Base-by-base conservation (phyloP, 37 sponge, comb jelly and placozoan genomes). In the Spongia lamella region DNA sequence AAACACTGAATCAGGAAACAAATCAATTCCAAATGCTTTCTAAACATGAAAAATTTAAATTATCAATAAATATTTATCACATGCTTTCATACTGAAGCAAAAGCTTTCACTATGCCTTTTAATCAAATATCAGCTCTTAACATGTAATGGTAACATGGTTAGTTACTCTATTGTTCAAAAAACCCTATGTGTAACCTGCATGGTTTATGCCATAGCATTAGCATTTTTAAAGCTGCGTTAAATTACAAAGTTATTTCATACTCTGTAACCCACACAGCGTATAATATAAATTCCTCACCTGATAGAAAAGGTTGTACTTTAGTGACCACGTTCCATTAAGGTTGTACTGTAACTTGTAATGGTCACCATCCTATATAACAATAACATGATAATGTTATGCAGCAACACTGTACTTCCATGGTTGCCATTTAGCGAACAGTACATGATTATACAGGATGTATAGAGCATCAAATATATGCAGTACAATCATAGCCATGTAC, bases 221-320 rank as follows among this genome's bases (percentile, higher is more conserved):
- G n/a, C n/a, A n/a, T n/a, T n/a, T n/a, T n/a, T n/a, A n/a, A n/a
- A n/a, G n/a, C n/a, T n/a, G n/a, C n/a, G n/a, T n/a, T n/a, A n/a
- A n/a, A n/a, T n/a, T n/a, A n/a, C n/a, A n/a, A n/a, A n/a, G n/a
- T n/a, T n/a, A n/a, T n/a, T n/a, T n/a, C n/a, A n/a, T n/a, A n/a
- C n/a, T n/a, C n/a, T n/a, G n/a, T n/a, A n/a, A n/a, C n/a, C n/a
- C n/a, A n/a, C n/a, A n/a, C n/a, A n/a, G n/a, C n/a, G n/a, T n/a
- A n/a, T n/a, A n/a, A n/a, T n/a, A n/a, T n/a, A n/a, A n/a, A 11
- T 15, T 15, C 16, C 54, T 35, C 30, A 84, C 79, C 68, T 79
- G 73, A 50, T 61, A 89, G 33, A 89, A 50, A 7, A 89, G 65
- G 72, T 89, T 89, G 77, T 89, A 89, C 61, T 89, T 89, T 31